phyloP scores from a whole-genome alignment of 2,113 vertebrate genomes.

The Plectropomus leopardus region DNA sequence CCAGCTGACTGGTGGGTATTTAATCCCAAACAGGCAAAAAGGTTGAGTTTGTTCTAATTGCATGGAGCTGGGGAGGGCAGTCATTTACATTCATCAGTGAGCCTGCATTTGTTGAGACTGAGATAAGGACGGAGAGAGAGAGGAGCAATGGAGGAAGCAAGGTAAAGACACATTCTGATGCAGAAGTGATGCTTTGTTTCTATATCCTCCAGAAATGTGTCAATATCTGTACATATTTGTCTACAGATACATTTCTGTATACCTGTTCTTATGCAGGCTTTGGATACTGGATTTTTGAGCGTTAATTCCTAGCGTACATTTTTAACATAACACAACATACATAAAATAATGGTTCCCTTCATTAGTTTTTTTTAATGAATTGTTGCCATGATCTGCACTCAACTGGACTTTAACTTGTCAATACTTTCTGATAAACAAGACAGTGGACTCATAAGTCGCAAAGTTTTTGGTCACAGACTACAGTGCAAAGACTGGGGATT shows the following conservation, averaged over 20 bases:
- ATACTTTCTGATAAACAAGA: too few relatives aligned
- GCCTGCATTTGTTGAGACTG: conserved; percentile 55
- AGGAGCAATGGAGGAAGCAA: not conserved
- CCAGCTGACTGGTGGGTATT: conserved; percentile 63
- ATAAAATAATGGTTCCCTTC: not conserved
- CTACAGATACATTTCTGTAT: not conserved
- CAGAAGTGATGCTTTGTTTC: conserved; percentile 33
- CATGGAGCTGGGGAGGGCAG: conserved; percentile 52
- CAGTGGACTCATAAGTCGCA: too few relatives aligned
- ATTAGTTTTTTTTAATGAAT: not conserved
- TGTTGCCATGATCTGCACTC: not conserved
- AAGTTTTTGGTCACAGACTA: too few relatives aligned
- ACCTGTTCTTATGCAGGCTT: not conserved
- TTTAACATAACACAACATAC: not conserved
- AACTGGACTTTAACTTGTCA: not conserved
- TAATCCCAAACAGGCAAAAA: conserved; percentile 74
- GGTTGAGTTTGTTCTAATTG: conserved; percentile 73
- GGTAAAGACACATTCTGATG: conserved; percentile 20
- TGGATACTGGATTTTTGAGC: not conserved
- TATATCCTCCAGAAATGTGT: not conserved
- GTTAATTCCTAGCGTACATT: not conserved
- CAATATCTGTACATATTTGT: not conserved
- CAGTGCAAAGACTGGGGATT: too few relatives aligned
- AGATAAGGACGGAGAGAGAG: conserved; percentile 52
- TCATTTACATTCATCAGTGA: conserved; percentile 71